Conservation (phyloP, 2,113 vertebrate genomes). For the Cololabis saira region DNA sequence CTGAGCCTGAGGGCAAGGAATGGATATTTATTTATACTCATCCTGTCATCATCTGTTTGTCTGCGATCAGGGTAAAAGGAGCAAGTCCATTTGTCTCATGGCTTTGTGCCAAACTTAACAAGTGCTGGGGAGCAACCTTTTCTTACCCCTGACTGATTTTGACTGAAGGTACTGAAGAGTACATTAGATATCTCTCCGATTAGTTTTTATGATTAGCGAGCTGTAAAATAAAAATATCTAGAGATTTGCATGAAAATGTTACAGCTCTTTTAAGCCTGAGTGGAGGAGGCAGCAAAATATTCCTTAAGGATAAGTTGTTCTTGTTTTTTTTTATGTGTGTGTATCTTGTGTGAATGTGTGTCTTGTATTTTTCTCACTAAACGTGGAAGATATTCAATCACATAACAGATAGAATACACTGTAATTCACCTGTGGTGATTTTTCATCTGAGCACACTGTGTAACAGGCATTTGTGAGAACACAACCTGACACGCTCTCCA, state of each 20-base stretch:
- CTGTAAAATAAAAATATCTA: conserved; percentile 4
- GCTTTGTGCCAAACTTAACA: conserved; percentile 44
- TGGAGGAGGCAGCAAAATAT: conserved; percentile 4
- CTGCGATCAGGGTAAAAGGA: conserved; percentile 41
- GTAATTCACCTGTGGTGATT: neutral
- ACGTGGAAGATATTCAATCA: conserved; percentile 10
- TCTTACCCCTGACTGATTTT: conserved; percentile 25
- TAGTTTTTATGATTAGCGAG: neutral
- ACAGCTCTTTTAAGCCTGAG: conserved; percentile 10
- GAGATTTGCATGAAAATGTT: conserved; percentile 7
- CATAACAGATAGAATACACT: neutral
- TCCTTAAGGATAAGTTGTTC: conserved; percentile 8
- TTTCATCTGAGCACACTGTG: conserved; percentile 5
- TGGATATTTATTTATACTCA: conserved; percentile 56
- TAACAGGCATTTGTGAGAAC: conserved; percentile 30
- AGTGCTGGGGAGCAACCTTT: conserved; percentile 9
- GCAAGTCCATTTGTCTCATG: conserved; percentile 61
- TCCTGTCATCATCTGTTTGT: conserved; percentile 64
- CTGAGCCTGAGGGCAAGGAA: conserved; percentile 53
- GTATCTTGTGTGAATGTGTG: neutral
- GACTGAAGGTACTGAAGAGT: conserved; percentile 25
- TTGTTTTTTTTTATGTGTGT: neutral
- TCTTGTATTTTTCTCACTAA: too few relatives aligned
- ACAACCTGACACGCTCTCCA: neutral
- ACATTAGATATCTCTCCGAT: conserved; percentile 33